Evolutionary conservation across 2,113 vertebrate species (phyloP), one percentile per base, ranked within the genome.

Genomic region (Nansenia antarctica): DNA sequence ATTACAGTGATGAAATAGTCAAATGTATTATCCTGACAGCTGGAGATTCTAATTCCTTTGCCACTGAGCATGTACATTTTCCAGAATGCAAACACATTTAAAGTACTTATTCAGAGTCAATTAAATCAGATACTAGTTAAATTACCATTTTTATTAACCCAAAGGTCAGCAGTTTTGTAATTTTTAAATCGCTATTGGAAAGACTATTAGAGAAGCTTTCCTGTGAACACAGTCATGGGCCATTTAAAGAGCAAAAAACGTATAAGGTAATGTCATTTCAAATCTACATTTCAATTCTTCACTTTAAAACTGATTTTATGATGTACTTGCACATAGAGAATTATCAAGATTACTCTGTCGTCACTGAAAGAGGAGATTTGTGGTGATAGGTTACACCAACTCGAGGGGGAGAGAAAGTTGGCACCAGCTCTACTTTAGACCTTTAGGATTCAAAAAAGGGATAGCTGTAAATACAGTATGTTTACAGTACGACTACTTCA

Each of bases 91-190:
- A 87, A 90, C 84, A 87, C 70, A 68, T 88, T 90, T 84, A 86
- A 90, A 90, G 81, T 84, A 80, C 83, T 85, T 85, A 83, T 87
- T 84, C 80, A 85, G 82, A 90, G 75, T 82, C 85, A 85, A 86
- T 86, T 90, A 85, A 90, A 90, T 90, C 84, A 88, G 90, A 87
- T 85, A 85, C 80, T 79, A 85, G 75, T 86, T 87, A 80, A 89
- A 91, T 90, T 91, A 88, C 76, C 82, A 90, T 88, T 88, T 86
- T 81, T 89, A 87, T 89, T 91, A 86, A 91, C 83, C 85, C 81
- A 74, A 66, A 82, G 82, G 79, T 90, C 87, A 86, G 79, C 76
- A 82, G 85, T 88, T 84, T 73, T 75, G 68, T 82, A 79, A 84
- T 90, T 89, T n/a, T 86, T 84, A 90, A 72, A 89, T 86, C 73